Conservation (phyloP, 2,113 vertebrate genomes). For the Callipepla californica region DNA sequence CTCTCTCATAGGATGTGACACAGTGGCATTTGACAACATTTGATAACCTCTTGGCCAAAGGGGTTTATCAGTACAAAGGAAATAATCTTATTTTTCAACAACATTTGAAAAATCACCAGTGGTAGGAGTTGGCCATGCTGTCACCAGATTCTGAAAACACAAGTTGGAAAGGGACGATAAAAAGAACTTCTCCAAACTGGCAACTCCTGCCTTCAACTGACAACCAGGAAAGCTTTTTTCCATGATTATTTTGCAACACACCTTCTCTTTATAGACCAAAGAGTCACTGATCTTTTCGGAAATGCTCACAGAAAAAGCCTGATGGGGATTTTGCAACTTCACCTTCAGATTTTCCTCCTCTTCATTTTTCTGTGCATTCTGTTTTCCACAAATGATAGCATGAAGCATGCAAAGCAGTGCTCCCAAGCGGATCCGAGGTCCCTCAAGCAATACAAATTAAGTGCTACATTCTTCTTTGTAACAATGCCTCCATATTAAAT, state of each 20-base stretch:
- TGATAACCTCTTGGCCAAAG: background rate
- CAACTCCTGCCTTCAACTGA: background rate
- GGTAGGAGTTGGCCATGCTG: background rate
- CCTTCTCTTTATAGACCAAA: background rate
- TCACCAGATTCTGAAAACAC: background rate
- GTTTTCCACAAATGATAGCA: rapidly evolving
- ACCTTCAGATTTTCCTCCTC: background rate
- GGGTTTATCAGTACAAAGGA: background rate
- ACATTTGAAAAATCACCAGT: background rate
- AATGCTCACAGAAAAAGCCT: background rate
- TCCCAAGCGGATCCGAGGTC: background rate
- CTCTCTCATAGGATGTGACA: too few relatives aligned
- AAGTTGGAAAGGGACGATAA: background rate
- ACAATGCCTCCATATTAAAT: conserved; percentile 30
- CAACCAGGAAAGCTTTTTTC: background rate
- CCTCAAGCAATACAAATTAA: conserved; percentile 32
- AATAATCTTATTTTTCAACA: background rate
- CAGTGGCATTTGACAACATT: background rate
- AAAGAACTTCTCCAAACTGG: background rate
- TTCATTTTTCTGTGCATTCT: rapidly evolving
- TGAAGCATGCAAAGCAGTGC: background rate
- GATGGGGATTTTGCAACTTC: background rate
- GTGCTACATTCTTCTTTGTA: conserved; percentile 8
- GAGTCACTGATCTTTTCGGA: background rate
- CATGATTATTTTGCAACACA: background rate